Conservation (phyloP, 2,888 invertebrate genomes). For the Caenorhabditis japonica region DNA sequence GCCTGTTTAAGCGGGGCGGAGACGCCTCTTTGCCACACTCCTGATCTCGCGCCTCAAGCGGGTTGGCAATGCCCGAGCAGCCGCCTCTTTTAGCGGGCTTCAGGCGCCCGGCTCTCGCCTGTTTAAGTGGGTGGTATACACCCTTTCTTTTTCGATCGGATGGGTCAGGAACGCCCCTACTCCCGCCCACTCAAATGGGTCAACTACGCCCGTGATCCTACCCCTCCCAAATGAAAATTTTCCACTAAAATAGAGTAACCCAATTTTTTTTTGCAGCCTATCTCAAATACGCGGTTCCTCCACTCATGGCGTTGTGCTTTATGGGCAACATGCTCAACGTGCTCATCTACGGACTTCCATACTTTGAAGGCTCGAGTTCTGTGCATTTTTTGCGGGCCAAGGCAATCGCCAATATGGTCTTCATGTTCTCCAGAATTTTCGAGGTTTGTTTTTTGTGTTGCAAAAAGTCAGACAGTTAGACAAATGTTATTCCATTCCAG, state of each 20-base stretch:
- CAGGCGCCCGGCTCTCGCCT: too few relatives aligned
- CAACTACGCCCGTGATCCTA: too few relatives aligned
- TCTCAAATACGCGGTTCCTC: conserved; percentile 65
- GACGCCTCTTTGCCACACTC: too few relatives aligned
- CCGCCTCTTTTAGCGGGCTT: too few relatives aligned
- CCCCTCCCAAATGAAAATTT: too few relatives aligned
- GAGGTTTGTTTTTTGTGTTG: conserved; percentile 53
- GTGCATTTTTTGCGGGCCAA: conserved; percentile 73
- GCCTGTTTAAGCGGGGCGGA: too few relatives aligned
- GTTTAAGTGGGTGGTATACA: too few relatives aligned
- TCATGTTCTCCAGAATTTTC: conserved; percentile 69
- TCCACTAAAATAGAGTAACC: too few relatives aligned
- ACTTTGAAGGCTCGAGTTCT: conserved; percentile 71
- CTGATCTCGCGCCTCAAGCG: too few relatives aligned
- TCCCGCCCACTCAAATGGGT: background rate
- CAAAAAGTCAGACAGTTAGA: conserved; percentile 5
- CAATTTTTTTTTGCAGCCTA: conserved; percentile 59
- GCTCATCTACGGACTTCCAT: conserved; percentile 72
- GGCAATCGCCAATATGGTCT: conserved; percentile 70
- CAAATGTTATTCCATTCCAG: conserved; percentile 28
- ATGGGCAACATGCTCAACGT: conserved; percentile 72
- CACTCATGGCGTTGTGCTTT: conserved; percentile 69
- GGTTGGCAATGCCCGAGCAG: too few relatives aligned
- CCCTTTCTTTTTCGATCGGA: too few relatives aligned
- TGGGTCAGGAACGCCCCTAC: too few relatives aligned